Conservation (phyloP, 2,113 vertebrate species). For the Myrmecobius fasciatus region DNA sequence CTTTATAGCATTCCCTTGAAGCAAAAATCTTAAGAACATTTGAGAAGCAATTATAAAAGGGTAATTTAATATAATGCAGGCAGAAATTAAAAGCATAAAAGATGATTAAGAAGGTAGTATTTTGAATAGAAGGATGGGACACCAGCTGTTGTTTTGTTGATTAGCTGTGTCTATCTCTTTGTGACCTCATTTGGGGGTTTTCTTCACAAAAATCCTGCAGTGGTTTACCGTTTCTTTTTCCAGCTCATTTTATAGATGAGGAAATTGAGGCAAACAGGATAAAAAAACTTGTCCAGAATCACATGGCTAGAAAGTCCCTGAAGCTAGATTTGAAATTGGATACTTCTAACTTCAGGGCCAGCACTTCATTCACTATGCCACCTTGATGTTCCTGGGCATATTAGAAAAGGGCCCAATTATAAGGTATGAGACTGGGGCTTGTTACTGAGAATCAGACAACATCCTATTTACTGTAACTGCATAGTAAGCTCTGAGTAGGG, state of each 20-base stretch:
- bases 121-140: background rate
- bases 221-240: background rate
- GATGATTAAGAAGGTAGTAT: background rate
- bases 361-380: background rate
- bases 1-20: background rate
- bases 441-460: background rate
- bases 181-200: background rate
- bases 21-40: constrained; percentile 2
- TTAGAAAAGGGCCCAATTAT: background rate
- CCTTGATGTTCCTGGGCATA: background rate
- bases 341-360: background rate
- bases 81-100: background rate
- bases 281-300: background rate
- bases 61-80: background rate
- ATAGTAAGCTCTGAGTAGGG: background rate
- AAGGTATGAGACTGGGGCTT: background rate
- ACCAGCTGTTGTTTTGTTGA: background rate
- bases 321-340: background rate
- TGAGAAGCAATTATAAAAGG: background rate
- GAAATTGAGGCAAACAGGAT: background rate
- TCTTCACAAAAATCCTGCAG: background rate
- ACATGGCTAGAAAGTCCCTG: background rate
- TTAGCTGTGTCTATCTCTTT: background rate
- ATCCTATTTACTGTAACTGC: background rate
- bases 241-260: background rate